phyloP scores from a whole-genome alignment of 2,113 vertebrate species.

The Hypanus sabinus region DNA sequence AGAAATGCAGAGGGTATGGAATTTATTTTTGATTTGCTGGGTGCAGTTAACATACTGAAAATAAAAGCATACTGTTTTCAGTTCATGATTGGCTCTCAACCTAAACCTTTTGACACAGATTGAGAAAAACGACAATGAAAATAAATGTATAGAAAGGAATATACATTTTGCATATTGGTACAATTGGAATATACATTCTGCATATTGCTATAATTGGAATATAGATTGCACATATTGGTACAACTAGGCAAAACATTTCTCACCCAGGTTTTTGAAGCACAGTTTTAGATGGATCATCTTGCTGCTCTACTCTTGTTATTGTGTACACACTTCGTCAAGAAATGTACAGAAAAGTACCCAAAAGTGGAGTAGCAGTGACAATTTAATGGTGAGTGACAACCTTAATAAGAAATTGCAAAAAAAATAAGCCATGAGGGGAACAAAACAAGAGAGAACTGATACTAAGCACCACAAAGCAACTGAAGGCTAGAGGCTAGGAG shows the following conservation, averaged over 20 bases:
- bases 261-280: not conserved
- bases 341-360: no score
- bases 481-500: no score
- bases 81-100: not conserved
- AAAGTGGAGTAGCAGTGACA: no score
- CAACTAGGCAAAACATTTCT: not conserved
- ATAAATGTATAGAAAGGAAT: not conserved
- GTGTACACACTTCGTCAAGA: not conserved
- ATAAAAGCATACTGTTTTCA: not conserved
- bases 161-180: not conserved
- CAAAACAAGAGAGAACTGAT: no score
- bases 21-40: not conserved
- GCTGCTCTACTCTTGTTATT: no score
- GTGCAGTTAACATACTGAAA: not conserved
- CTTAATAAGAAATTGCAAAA: no score
- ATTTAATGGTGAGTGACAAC: no score
- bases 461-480: no score
- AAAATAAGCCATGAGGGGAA: no score
- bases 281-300: not conserved
- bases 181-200: no score
- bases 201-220: no score
- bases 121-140: not conserved
- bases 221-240: not conserved
- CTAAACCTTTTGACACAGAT: not conserved
- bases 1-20: not conserved